Percentiles rank a stretch among this genome's conserved stretches.
Conservation (phyloP, 2,113 vertebrate species). For the Oreocharis arfaki region DNA sequence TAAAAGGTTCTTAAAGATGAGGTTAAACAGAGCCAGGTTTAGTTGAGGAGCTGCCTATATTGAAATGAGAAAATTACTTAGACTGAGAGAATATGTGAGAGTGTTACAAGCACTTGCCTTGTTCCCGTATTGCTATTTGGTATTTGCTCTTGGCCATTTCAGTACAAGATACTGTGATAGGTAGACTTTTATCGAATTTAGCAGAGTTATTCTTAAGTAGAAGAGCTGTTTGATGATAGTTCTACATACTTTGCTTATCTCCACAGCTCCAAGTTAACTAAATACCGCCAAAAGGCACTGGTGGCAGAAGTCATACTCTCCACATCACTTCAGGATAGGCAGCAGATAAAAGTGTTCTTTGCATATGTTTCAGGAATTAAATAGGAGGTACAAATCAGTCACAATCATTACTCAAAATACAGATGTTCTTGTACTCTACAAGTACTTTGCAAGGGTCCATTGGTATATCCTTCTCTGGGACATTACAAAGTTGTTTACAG, state of each 20-base stretch:
- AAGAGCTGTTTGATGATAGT: background rate
- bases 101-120: background rate
- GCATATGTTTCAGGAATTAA: background rate
- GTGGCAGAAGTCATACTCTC: background rate
- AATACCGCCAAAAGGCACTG: background rate
- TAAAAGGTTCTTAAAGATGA: background rate
- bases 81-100: background rate
- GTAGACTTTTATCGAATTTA: background rate
- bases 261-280: background rate
- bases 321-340: background rate
- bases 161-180: background rate
- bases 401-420: background rate
- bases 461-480: background rate
- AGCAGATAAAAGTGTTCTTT: background rate
- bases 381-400: background rate
- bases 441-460: background rate
- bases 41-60: background rate
- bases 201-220: background rate
- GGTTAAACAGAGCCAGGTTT: background rate
- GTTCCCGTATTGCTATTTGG: background rate
- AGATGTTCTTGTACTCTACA: background rate
- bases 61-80: background rate
- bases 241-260: background rate
- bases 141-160: background rate
- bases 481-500: background rate